phyloP scores from a whole-genome alignment of 2,797 vertebrate species.

The Passerculus sandwichensis region DNA sequence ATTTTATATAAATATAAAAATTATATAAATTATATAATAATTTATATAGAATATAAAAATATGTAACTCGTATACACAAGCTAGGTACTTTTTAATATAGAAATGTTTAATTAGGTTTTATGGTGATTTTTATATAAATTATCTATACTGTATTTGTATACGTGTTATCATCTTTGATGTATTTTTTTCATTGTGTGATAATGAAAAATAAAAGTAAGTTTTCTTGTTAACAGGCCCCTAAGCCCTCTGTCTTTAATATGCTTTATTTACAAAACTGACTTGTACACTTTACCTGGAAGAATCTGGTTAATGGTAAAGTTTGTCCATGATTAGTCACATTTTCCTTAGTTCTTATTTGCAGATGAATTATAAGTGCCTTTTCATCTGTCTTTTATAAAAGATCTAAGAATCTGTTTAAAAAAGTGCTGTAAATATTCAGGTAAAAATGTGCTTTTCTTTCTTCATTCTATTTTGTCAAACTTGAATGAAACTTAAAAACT shows the following conservation, averaged over 20 bases:
- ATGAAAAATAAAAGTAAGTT: not conserved
- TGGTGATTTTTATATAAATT: not conserved
- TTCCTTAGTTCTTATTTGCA: not conserved
- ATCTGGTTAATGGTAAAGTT: not conserved
- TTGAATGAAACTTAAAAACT: not conserved
- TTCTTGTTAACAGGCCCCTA: not conserved
- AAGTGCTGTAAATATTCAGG: not conserved
- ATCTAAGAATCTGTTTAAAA: not conserved
- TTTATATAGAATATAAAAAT: not conserved
- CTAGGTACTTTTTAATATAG: not conserved
- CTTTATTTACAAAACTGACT: not conserved
- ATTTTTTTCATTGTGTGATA: not conserved
- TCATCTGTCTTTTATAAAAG: not conserved
- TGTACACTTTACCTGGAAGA: not conserved
- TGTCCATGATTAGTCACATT: not conserved
- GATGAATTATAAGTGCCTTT: not conserved
- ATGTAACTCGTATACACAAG: not conserved
- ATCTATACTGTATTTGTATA: too few relatives aligned
- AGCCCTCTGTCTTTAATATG: not conserved
- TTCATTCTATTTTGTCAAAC: not conserved
- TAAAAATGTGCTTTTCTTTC: not conserved
- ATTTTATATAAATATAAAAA: too few relatives aligned
- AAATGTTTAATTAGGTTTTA: not conserved
- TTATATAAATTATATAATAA: too few relatives aligned
- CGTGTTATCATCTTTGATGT: not conserved